Evolutionary conservation across 2,113 vertebrate species (phyloP), one percentile per base, ranked within the genome.

Genomic region (Lagopus leucura): DNA sequence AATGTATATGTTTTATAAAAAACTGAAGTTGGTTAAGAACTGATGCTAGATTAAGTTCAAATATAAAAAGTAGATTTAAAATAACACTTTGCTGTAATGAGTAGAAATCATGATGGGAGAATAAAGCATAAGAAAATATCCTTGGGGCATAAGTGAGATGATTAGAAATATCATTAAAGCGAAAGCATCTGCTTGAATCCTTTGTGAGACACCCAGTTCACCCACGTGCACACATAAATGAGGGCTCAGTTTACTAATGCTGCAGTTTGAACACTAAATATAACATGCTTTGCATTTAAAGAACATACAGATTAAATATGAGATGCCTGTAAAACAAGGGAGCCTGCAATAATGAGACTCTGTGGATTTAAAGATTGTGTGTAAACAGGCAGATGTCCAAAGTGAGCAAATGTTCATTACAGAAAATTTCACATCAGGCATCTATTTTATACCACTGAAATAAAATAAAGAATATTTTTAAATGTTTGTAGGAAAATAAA

Each of bases 111-210:
- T 96, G 95, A 93, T 90, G 93, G 67, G 65, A 94, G 86, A 94
- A 83, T 95, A 96, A 97, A 97, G 94, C 82, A 64, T 72, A 94
- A 89, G 85, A 84, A 96, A 92, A 95, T 86, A 94, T 96, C 95
- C 92, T 95, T 92, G 77, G 92, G 94, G 95, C 81, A 94, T 95
- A 97, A 95, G 82, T 85, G 93, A 95, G 95, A 96, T 97, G 91
- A 96, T 96, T 97, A 96, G 95, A 95, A 97, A 96, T 96, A 96
- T 93, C 93, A 90, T 97, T 96, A 96, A 95, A 95, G 82, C 91
- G 40, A 91, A 94, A 92, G 96, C 97, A 96, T 95, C 94, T 96
- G 94, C 82, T 94, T 80, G 82, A 92, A 65, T 97, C 79, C 87
- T 96, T 96, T 94, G 92, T 89, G 88, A 95, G 94, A 81, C 91